Base-by-base conservation (phyloP, 2,888 invertebrate species). In the Agrilus mali region DNA sequence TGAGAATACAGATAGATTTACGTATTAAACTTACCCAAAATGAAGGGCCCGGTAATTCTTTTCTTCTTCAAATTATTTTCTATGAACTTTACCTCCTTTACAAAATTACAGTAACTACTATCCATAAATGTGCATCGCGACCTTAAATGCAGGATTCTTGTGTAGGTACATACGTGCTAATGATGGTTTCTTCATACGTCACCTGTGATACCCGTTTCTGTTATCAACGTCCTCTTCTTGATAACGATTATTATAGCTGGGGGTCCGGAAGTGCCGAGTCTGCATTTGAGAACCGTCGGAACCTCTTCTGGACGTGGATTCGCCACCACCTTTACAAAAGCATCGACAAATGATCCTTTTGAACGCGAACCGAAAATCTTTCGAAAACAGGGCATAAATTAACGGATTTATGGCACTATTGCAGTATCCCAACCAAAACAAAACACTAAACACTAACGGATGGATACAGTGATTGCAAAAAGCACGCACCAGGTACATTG, bases 401-500 rank as follows among this genome's bases (percentile, higher is more conserved):
- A 90, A 80, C 0, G 95, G 95, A 65, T 95, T 96, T 53, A 95
- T 85, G 4, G 94, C 95, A 1, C 92, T 92, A 67, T 96, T 96
- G 70, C 93, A 92, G 70, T 96, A 96, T 2, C 96, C 97, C 49
- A 97, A 74, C 95, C 96, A 97, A 70, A 96, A 95, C 15, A 94
- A 78, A 22, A 95, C 78, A 10, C 90, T 88, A 71, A 94, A 94
- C 43, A 92, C 73, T 44, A 89, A 71, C 1, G 82, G 82, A 50
- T 86, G 81, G 33, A 93, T 88, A 65, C 92, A 92, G 47, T 82
- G 76, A 36, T 78, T 80, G 62, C 88, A 90, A 64, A 89, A 94
- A 0, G 92, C 93, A 10, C 89, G 75, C 43, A 93, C 78, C 38
- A 94, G 76, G 66, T 95, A 95, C 70, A 93, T 87, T 37, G 92